A percentile compares a stretch with the other conserved stretches of the same genome.
These are phyloP conservation scores for Elysia crispata DNA, from an alignment of 2,888 invertebrate species.

Conservation along the genomic window DNA sequence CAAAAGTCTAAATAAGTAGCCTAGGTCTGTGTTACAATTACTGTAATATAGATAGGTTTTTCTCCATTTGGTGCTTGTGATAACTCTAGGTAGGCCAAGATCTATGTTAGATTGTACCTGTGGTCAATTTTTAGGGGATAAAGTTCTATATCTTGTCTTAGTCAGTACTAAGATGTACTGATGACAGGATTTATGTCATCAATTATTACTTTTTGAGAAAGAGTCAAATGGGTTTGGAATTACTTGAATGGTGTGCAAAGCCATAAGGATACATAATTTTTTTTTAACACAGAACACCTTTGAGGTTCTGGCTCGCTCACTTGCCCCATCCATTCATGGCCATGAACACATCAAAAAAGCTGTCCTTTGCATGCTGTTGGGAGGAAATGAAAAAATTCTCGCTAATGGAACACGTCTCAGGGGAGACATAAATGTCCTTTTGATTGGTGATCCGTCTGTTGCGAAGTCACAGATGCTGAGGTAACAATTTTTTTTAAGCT, in stretches of 20 bases:
- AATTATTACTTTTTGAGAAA: no score
- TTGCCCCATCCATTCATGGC: slow-evolving; percentile 98
- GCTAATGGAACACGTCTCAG: slow-evolving; percentile 77
- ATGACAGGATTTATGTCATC: no score
- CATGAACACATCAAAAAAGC: slow-evolving; percentile 98
- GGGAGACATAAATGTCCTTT: slow-evolving; percentile 90
- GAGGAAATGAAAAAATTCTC: slow-evolving; percentile 96
- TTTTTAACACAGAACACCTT: slow-evolving; percentile 84
- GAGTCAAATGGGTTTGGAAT: neutral
- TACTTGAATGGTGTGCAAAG: neutral
- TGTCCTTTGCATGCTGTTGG: slow-evolving; percentile 93
- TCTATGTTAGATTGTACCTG: no score
- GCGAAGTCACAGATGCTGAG: slow-evolving; percentile 93
- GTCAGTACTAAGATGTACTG: neutral
- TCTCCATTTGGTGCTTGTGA: no score
- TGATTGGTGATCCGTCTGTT: slow-evolving; percentile 99
- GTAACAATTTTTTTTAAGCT: slow-evolving; percentile 65
- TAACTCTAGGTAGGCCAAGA: no score
- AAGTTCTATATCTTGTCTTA: no score
- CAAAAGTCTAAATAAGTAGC: no score
- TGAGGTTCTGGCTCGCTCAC: slow-evolving; percentile 90
- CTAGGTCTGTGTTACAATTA: no score
- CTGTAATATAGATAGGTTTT: no score
- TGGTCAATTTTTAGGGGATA: no score
- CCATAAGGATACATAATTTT: neutral